Evolutionary conservation across 2,888 invertebrate genomes (phyloP).

Genomic region (Diaperis boleti): DNA sequence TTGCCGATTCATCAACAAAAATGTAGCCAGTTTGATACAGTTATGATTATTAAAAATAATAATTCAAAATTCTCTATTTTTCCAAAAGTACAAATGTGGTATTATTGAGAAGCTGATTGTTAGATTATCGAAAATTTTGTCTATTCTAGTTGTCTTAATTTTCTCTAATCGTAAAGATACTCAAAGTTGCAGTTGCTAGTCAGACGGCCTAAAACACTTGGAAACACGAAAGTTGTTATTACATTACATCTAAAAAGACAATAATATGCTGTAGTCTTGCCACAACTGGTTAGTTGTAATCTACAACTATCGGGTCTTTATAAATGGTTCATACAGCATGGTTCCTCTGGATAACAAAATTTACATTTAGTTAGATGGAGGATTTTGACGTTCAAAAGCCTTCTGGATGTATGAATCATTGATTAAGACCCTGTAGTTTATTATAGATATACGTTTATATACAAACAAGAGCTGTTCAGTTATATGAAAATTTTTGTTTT

Average conservation of each 20-base stretch:
- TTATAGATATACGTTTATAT: too few species aligned
- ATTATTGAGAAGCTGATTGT: background rate
- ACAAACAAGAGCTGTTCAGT: too few species aligned
- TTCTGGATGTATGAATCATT: too few species aligned
- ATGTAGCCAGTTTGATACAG: slow-evolving; percentile 14
- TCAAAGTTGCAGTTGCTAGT: slow-evolving; percentile 1
- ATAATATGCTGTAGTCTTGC: too few species aligned
- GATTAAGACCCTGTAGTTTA: too few species aligned
- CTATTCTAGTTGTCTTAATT: slow-evolving; percentile 14
- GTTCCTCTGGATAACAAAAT: too few species aligned
- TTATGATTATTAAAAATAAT: slow-evolving; percentile 3
- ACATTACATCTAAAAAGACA: background rate
- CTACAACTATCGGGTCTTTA: too few species aligned
- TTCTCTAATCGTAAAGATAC: slow-evolving; percentile 2
- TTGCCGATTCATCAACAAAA: slow-evolving; percentile 12
- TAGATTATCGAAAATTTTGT: background rate
- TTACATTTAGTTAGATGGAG: too few species aligned
- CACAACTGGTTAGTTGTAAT: too few species aligned
- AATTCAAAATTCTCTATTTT: slow-evolving; percentile 42
- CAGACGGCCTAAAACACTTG: slow-evolving; percentile 4
- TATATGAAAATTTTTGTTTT: too few species aligned
- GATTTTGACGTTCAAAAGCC: too few species aligned
- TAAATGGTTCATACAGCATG: too few species aligned
- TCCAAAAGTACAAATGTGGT: slow-evolving; percentile 36
- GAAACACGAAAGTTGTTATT: slow-evolving; percentile 13